Evolutionary conservation across 1,140 invertebrate species (phyloP).

Genomic region (Dufourea novaeangliae): DNA sequence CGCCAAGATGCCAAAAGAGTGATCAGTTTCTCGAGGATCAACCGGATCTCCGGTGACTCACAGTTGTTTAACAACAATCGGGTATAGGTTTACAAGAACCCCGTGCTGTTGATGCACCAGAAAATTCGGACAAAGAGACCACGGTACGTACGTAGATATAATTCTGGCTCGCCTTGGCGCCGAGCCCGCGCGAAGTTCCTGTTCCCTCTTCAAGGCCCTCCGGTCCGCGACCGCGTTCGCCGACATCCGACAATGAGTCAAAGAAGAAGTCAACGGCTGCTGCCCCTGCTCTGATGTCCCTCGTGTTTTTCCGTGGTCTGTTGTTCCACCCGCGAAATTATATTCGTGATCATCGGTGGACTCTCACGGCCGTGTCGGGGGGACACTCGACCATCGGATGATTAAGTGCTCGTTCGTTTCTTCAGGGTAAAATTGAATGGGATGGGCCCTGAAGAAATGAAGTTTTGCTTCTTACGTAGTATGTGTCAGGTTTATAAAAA

Average conservation of each 20-base stretch:
- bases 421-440: background rate
- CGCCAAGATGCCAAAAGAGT: too few relatives aligned
- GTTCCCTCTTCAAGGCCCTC: constrained; percentile 66
- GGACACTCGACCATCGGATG: background rate
- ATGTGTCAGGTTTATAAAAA: too few relatives aligned
- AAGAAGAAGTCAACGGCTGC: constrained; percentile 69
- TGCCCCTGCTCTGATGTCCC: constrained; percentile 4
- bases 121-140: constrained; percentile 39
- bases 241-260: constrained; percentile 54
- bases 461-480: too few relatives aligned
- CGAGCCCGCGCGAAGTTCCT: constrained; percentile 61
- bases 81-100: background rate
- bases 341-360: constrained; percentile 13
- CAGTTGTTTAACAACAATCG: constrained; percentile 13
- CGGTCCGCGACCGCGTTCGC: constrained; percentile 27
- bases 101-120: background rate
- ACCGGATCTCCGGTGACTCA: background rate
- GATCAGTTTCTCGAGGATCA: background rate
- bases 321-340: constrained; percentile 35
- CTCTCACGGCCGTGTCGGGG: constrained; percentile 16
- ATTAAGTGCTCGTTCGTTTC: background rate
- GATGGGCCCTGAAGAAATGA: background rate
- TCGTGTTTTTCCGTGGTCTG: constrained; percentile 29
- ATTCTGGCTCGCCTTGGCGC: constrained; percentile 66
- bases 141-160: too few relatives aligned